These are phyloP conservation scores for Psephotus haematonotus DNA, from an alignment of 2,113 vertebrate genomes.

Conservation along the genomic window DNA sequence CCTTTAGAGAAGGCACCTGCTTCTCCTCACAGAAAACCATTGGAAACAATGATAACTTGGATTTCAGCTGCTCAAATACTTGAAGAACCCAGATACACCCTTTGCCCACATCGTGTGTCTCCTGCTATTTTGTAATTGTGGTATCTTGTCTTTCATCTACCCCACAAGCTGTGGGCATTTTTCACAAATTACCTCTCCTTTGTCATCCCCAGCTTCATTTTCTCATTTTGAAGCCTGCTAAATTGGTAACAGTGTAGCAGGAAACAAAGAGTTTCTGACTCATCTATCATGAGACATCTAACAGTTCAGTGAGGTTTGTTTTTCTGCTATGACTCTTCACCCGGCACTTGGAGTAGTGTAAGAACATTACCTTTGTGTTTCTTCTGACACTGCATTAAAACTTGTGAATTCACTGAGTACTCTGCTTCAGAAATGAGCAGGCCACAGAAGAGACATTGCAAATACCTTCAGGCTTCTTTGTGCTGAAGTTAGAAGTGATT, in stretches of 20 bases:
- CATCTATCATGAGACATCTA: constrained; percentile 48
- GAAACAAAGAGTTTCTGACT: constrained; percentile 59
- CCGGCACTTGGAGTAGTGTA: background rate
- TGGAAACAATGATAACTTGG: background rate
- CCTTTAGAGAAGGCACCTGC: background rate
- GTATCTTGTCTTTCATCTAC: constrained; percentile 42
- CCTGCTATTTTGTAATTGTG: constrained; percentile 27
- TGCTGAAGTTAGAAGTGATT: background rate
- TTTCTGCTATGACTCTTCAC: constrained; percentile 41
- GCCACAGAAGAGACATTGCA: background rate
- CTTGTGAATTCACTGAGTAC: background rate
- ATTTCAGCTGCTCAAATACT: background rate
- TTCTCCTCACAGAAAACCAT: background rate
- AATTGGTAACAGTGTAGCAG: constrained; percentile 14
- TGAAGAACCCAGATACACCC: background rate
- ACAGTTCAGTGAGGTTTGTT: constrained; percentile 19
- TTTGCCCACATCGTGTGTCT: constrained; percentile 1
- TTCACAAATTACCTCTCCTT: constrained; percentile 37
- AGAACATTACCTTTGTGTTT: constrained; percentile 12
- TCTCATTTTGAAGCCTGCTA: constrained; percentile 44
- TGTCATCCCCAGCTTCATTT: constrained; percentile 39
- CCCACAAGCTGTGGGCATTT: constrained; percentile 22
- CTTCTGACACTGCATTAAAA: constrained; percentile 31
- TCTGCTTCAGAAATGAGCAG: constrained; percentile 10
- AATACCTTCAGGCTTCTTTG: background rate